Percentiles rank a stretch among this genome's conserved stretches.
Evolutionary conservation across 2,797 vertebrate genomes (phyloP).

Genomic region (Otolemur crassicaudatus): DNA sequence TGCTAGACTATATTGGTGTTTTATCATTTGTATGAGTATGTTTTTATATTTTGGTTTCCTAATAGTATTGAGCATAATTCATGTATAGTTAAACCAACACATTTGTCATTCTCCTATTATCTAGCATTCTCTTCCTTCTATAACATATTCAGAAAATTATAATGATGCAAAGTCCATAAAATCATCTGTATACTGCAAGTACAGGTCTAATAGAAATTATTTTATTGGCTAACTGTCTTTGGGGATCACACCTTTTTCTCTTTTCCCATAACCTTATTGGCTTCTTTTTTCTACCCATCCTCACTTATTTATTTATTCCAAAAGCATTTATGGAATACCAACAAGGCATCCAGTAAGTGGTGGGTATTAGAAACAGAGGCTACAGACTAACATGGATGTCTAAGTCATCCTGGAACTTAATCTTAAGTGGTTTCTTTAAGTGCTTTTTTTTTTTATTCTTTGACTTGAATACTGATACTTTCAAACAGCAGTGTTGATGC

Average conservation of each 20-base stretch:
- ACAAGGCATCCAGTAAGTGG: neutral
- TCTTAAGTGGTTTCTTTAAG: neutral
- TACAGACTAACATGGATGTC: neutral
- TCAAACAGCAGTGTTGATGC: neutral
- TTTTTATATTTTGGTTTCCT: no score
- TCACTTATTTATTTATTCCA: neutral
- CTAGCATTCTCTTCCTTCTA: neutral
- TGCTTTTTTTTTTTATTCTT: neutral
- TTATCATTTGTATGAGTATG: no score
- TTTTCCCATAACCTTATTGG: neutral
- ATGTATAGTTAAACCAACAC: neutral
- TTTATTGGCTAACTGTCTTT: neutral
- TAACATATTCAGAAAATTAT: neutral
- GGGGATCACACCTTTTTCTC: neutral
- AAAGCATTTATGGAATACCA: neutral
- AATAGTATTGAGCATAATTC: neutral
- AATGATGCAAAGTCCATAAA: neutral
- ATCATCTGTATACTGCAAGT: neutral
- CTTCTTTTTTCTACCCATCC: neutral
- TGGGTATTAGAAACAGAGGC: neutral
- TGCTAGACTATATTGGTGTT: no score
- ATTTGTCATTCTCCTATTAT: neutral
- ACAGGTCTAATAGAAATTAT: neutral
- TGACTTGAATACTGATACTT: neutral
- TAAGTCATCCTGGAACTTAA: neutral